phyloP scores from a whole-genome alignment of 2,888 invertebrate genomes.

The Orgyia antiqua region DNA sequence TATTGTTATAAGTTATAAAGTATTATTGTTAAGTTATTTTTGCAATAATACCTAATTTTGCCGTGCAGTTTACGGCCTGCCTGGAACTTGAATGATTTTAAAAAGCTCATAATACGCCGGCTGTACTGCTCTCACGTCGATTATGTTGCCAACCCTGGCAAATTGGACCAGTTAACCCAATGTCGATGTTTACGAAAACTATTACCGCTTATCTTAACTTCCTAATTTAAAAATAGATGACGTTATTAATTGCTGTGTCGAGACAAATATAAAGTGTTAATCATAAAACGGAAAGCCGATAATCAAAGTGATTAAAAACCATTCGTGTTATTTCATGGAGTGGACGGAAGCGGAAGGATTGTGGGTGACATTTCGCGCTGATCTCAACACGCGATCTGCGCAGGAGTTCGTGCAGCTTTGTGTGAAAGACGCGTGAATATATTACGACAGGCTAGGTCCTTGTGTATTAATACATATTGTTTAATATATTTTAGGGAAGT shows the following conservation, averaged over 20 bases:
- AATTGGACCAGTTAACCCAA: no score
- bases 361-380: constrained; percentile 8
- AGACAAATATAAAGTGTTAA: neutral
- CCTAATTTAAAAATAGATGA: constrained; percentile 6
- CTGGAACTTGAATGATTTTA: no score
- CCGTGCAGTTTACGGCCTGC: no score
- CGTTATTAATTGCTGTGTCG: neutral
- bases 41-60: no score
- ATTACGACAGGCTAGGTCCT: neutral
- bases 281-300: constrained; percentile 16
- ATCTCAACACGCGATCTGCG: constrained; percentile 1
- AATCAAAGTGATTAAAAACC: constrained; percentile 25
- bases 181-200: no score
- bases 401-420: constrained; percentile 4
- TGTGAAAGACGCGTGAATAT: neutral
- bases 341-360: constrained; percentile 28
- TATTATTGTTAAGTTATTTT: no score
- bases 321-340: constrained; percentile 20
- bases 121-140: no score
- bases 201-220: constrained; percentile 1
- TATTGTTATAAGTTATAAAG: no score
- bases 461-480: neutral
- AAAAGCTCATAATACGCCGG: no score
- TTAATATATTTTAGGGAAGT: no score
- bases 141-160: no score